These are phyloP conservation scores for Mesopsocus fuscifrons DNA, from an alignment of 2,888 invertebrate genomes.

Conservation along the genomic window DNA sequence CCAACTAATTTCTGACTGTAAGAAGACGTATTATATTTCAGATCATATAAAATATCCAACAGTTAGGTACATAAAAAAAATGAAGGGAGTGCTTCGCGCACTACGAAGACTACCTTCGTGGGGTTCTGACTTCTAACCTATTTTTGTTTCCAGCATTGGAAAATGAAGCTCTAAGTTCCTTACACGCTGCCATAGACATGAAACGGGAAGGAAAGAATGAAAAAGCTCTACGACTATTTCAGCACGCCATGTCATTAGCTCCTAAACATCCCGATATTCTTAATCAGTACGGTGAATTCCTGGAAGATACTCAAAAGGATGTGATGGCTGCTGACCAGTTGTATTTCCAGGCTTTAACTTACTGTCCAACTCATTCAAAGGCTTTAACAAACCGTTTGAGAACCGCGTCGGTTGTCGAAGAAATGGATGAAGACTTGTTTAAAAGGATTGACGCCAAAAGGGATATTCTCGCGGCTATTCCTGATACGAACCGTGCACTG, in stretches of 20 bases:
- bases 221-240: conserved; percentile 68
- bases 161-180: conserved; percentile 63
- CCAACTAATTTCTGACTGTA: no score
- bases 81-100: no score
- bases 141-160: conserved; percentile 28
- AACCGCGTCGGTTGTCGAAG: conserved; percentile 75
- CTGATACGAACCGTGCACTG: conserved; percentile 59
- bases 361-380: conserved; percentile 63
- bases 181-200: conserved; percentile 73
- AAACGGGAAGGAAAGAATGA: conserved; percentile 60
- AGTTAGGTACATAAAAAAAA: no score
- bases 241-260: conserved; percentile 80
- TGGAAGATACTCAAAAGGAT: conserved; percentile 70
- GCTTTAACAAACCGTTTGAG: conserved; percentile 64
- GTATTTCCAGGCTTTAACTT: conserved; percentile 58
- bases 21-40: no score
- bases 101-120: no score
- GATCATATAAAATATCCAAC: no score
- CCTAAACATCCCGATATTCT: conserved; percentile 85
- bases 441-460: conserved; percentile 67
- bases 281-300: conserved; percentile 80
- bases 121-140: no score
- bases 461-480: conserved; percentile 60
- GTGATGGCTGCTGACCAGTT: conserved; percentile 77
- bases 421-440: conserved; percentile 63